A percentile compares a stretch with the other conserved stretches of the same genome.
These are phyloP conservation scores for Garra rufa DNA, from an alignment of 2,113 vertebrate species.

Conservation along the genomic window DNA sequence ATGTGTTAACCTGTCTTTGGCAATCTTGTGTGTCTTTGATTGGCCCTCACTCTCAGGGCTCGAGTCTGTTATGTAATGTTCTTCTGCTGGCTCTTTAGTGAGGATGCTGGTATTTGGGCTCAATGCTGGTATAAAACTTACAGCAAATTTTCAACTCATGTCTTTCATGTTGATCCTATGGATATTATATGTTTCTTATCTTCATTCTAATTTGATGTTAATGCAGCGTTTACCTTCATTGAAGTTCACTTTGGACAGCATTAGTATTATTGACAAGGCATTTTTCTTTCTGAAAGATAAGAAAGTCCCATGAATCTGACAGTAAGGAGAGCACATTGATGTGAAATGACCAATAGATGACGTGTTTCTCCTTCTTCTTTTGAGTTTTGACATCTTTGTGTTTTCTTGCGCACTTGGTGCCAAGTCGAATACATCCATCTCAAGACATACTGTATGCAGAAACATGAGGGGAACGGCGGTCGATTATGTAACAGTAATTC, in stretches of 20 bases:
- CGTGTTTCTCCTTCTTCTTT: not conserved
- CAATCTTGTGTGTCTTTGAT: conserved; percentile 42
- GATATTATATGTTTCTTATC: not conserved
- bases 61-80: conserved; percentile 56
- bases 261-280: not conserved
- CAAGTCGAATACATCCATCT: not conserved
- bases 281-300: not conserved
- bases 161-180: not conserved
- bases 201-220: not conserved
- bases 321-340: not conserved
- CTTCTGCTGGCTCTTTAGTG: conserved; percentile 36
- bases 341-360: not conserved
- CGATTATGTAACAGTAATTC: conserved; percentile 47
- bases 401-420: not conserved
- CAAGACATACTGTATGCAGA: not conserved
- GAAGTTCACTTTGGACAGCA: not conserved
- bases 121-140: conserved; percentile 16
- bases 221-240: not conserved
- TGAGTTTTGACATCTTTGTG: not conserved
- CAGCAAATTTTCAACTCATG: not conserved
- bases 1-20: conserved; percentile 52
- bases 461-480: conserved; percentile 31
- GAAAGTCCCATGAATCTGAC: not conserved
- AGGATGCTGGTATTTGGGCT: conserved; percentile 4
- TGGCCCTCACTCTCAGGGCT: conserved; percentile 44